Base-by-base conservation (phyloP, 2,113 vertebrate species). In the Aix galericulata region DNA sequence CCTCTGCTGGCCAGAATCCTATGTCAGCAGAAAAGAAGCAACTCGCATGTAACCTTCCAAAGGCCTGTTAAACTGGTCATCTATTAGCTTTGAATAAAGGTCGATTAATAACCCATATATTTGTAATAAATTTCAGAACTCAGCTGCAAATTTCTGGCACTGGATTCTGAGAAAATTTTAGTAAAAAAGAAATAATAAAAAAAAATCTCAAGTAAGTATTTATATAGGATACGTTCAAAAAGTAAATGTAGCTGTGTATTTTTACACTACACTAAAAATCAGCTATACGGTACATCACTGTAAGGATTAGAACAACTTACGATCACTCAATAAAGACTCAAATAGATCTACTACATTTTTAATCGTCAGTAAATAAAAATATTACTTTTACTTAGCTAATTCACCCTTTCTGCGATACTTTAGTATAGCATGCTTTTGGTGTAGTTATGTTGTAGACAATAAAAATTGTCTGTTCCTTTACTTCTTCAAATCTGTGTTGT, bases 1-100 rank as follows among this genome's bases (percentile, higher is more conserved):
- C 95, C 93, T 95, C 96, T 96, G 79, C 95, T 96, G 95, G 95
- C 66, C 93, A 78, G 36, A 90, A 26, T 44, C 48, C 75, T 75
- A 23, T 0, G 0, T 34, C 32, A 78, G 60, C 50, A 75, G 31
- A 59, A 88, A 55, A 34, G 16, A 93, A 15, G 29, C 56, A 81
- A 74, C 46, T 87, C 25, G 22, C 25, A 27, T 1, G 9, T 20
- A 38, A 44, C 5, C 26, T 80, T 72, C 32, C 26, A 31, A 68
- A 82, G 22, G 14, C 26, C 17, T 50, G 8, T 60, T 87, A 87
- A 74, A 26, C 15, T 69, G 11, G 6, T 71, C 34, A 20, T 27
- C 4, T 14, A 42, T 64, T 72, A 50, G n/a, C 55, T 93, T 76
- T 76, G 22, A 80, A n/a, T n/a, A 60, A 53, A 9, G 29, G 26